Evolutionary conservation across 2,113 vertebrate species (phyloP).

Genomic region (Irena cyanogastra): DNA sequence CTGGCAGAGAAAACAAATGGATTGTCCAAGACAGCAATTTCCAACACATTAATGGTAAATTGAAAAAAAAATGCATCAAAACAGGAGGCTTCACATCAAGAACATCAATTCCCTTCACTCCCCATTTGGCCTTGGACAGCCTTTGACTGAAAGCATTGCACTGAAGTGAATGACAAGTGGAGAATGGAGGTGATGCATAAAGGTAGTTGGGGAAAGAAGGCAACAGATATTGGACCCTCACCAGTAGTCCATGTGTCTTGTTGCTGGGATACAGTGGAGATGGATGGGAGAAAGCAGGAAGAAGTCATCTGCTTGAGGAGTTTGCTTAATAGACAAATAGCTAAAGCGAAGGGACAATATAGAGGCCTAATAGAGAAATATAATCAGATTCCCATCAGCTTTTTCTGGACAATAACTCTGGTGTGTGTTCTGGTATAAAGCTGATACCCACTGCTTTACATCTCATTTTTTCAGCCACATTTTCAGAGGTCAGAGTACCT

Average conservation of each 20-base stretch:
- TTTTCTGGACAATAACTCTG: neutral
- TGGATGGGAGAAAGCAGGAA: neutral
- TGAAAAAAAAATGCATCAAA: constrained; percentile 3
- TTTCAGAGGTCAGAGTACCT: neutral
- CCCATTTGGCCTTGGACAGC: neutral
- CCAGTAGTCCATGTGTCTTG: neutral
- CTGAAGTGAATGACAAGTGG: neutral
- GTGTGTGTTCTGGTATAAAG: neutral
- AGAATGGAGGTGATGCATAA: neutral
- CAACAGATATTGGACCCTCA: neutral
- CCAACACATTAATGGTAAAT: neutral
- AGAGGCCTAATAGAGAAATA: neutral
- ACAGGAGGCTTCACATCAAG: neutral
- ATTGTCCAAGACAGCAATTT: neutral
- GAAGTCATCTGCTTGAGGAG: neutral
- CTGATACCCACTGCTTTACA: neutral
- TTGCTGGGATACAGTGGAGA: neutral
- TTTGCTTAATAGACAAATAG: neutral
- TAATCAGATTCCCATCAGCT: neutral
- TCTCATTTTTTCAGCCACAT: neutral
- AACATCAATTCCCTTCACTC: neutral
- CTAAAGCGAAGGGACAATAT: neutral
- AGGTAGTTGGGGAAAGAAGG: neutral
- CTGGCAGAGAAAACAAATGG: neutral
- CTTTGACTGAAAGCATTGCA: neutral